Evolutionary conservation across 1,140 invertebrate species (phyloP).

Genomic region (Drosophila cardini): DNA sequence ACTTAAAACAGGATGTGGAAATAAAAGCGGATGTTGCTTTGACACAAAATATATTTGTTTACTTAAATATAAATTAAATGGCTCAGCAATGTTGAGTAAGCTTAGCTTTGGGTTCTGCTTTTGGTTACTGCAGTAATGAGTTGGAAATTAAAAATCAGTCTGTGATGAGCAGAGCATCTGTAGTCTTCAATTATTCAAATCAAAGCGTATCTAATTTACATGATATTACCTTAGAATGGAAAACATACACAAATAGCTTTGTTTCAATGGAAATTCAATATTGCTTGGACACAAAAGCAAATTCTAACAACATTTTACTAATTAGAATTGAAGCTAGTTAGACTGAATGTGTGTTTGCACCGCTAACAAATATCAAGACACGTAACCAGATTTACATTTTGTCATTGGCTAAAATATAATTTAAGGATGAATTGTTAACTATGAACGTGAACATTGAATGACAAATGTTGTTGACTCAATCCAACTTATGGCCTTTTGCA

Average conservation of each 20-base stretch:
- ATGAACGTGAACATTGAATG: background rate
- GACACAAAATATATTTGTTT: too few relatives aligned
- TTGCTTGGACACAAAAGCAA: constrained; percentile 1
- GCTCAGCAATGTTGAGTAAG: too few relatives aligned
- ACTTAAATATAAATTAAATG: too few relatives aligned
- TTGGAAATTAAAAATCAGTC: background rate
- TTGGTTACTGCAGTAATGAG: too few relatives aligned
- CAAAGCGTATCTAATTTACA: background rate
- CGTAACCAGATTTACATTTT: constrained; percentile 23
- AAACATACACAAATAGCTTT: background rate
- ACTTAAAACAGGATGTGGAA: background rate
- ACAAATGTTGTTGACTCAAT: background rate
- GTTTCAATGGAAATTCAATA: background rate
- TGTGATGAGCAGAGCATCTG: background rate
- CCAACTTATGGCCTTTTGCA: background rate
- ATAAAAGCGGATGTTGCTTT: too few relatives aligned
- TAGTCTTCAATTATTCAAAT: background rate
- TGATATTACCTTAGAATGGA: background rate
- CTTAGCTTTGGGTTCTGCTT: too few relatives aligned
- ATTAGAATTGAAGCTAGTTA: constrained; percentile 16
- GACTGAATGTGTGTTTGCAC: constrained; percentile 13
- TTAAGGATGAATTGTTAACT: background rate
- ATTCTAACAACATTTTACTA: background rate
- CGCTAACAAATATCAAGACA: background rate
- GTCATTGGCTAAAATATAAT: background rate